phyloP scores from a whole-genome alignment of 2,888 invertebrate species.

The Trissolcus japonicus region DNA sequence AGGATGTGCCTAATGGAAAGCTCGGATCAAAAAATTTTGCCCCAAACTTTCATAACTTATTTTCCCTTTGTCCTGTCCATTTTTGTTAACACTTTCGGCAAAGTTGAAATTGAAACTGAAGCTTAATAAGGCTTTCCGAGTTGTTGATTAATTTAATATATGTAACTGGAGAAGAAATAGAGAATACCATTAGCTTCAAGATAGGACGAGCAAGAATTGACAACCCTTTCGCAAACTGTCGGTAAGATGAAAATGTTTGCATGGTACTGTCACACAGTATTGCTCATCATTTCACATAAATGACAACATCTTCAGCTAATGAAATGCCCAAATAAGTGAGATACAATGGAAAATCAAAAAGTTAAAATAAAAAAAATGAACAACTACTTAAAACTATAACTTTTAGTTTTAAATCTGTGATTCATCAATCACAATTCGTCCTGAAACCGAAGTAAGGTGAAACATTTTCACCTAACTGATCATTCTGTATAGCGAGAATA shows the following conservation, averaged over 20 bases:
- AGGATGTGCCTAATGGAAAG: conserved; percentile 12
- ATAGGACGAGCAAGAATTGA: conserved; percentile 29
- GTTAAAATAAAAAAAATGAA: conserved; percentile 61
- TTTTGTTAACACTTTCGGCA: conserved; percentile 9
- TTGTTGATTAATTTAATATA: conserved; percentile 49
- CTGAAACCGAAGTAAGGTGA: not conserved
- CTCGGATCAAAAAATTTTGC: conserved; percentile 5
- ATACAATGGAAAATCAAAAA: conserved; percentile 65
- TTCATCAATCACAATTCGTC: no score
- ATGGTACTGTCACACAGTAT: conserved; percentile 55
- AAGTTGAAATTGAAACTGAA: conserved; percentile 22
- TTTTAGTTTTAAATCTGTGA: no score
- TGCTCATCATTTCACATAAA: conserved; percentile 66
- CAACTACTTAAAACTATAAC: no score
- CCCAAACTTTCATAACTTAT: conserved; percentile 15
- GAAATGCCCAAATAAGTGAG: conserved; percentile 72
- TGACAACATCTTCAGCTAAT: conserved; percentile 64
- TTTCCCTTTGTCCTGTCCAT: conserved; percentile 7
- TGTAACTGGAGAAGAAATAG: conserved; percentile 35
- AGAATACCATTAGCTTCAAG: conserved; percentile 19
- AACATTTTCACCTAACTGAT: conserved; percentile 3
- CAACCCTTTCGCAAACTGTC: conserved; percentile 46
- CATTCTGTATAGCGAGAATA: not conserved
- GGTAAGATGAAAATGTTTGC: conserved; percentile 17
- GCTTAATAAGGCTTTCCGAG: conserved; percentile 25